These are phyloP conservation scores for Leptopilina clavipes DNA, from an alignment of 1,140 invertebrate species.

Conservation along the genomic window DNA sequence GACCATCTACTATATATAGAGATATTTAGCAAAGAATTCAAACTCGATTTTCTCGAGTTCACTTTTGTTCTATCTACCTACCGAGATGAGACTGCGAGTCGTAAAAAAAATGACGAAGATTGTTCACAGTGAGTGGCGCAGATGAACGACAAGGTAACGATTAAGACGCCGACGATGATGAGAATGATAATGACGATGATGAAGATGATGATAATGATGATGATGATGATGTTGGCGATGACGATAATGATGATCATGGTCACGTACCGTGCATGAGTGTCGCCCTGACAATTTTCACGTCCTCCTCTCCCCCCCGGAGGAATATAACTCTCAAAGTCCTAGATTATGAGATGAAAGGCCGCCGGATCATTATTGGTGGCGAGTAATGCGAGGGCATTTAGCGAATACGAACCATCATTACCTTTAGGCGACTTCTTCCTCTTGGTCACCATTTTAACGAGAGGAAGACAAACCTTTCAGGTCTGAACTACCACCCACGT, in stretches of 20 bases:
- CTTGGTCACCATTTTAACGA: conserved; percentile 46
- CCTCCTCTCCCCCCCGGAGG: conserved; percentile 15
- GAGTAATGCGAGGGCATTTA: conserved; percentile 52
- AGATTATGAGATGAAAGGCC: conserved; percentile 45
- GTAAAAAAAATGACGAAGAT: conserved; percentile 21
- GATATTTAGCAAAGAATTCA: conserved; percentile 1
- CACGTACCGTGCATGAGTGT: conserved; percentile 38
- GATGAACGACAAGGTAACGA: conserved; percentile 56
- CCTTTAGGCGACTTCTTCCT: conserved; percentile 46
- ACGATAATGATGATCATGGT: conserved; percentile 58
- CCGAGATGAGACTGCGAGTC: conserved; percentile 25
- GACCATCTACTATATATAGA: neutral
- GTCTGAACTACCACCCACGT: conserved; percentile 53
- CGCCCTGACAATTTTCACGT: conserved; percentile 31
- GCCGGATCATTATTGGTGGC: conserved; percentile 45
- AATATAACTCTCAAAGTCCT: conserved; percentile 38
- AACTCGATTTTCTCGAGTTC: neutral
- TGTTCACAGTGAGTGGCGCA: conserved; percentile 46
- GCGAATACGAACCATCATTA: conserved; percentile 52
- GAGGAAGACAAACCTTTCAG: conserved; percentile 50
- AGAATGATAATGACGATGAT: conserved; percentile 57
- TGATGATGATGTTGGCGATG: conserved; percentile 50
- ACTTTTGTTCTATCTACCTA: conserved; percentile 38
- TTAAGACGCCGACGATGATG: conserved; percentile 53
- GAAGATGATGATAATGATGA: conserved; percentile 58